Evolutionary conservation across 2,888 invertebrate genomes (phyloP).

Genomic region (Sympetrum striolatum): DNA sequence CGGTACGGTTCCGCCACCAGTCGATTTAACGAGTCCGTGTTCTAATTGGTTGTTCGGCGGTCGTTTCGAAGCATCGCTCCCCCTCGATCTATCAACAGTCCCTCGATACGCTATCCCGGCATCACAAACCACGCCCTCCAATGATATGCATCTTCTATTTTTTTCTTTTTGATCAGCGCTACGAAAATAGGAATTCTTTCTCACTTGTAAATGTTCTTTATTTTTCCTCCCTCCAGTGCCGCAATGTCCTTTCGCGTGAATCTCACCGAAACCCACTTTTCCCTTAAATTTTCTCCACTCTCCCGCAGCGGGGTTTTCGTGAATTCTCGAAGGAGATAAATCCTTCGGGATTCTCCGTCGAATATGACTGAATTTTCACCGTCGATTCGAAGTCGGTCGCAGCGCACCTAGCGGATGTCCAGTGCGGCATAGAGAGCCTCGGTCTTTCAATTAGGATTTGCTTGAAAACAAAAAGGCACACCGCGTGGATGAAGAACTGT

Average conservation of each 20-base stretch:
- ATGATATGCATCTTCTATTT: slow-evolving; percentile 24
- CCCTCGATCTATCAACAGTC: not conserved
- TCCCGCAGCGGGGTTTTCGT: too few relatives aligned
- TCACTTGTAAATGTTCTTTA: not conserved
- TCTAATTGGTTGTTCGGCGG: too few relatives aligned
- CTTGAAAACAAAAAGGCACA: not conserved
- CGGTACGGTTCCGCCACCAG: not conserved
- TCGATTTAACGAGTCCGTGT: not conserved
- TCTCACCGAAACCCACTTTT: not conserved
- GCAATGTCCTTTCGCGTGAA: not conserved
- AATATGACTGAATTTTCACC: not conserved
- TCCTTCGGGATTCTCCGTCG: not conserved
- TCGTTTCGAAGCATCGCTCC: not conserved
- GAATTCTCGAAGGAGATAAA: too few relatives aligned
- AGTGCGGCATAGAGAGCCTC: not conserved
- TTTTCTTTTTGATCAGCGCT: not conserved
- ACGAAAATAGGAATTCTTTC: slow-evolving; percentile 8
- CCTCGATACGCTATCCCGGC: not conserved
- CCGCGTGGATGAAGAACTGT: not conserved
- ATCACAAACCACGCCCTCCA: not conserved
- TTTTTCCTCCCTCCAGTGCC: not conserved
- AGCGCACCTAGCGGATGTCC: not conserved
- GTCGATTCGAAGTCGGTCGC: not conserved
- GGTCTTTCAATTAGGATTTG: not conserved
- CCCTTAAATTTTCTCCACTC: not conserved